Conservation (phyloP, 2,888 invertebrate genomes). For the Drosophila mettleri region DNA sequence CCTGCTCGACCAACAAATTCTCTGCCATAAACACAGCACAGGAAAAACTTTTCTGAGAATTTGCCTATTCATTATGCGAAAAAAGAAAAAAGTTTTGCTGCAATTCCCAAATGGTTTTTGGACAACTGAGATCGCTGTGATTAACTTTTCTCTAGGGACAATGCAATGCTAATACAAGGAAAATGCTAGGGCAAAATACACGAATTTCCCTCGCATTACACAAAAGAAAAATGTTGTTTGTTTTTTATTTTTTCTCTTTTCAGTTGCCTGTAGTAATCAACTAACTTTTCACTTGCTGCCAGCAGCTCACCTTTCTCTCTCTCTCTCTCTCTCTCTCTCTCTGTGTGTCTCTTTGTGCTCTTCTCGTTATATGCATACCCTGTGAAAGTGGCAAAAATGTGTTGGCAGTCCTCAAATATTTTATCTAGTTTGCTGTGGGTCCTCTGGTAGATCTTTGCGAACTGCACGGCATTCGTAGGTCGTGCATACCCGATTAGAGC, state of each 20-base stretch:
- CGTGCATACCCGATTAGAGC: not conserved
- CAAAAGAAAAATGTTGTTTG: slow-evolving; percentile 6
- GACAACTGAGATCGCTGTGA: slow-evolving; percentile 42
- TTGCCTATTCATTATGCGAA: not conserved
- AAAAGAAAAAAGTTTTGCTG: too few relatives aligned
- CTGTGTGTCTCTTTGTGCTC: not conserved
- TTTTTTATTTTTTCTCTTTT: not conserved
- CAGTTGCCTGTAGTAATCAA: slow-evolving; percentile 18
- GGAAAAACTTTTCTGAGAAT: not conserved
- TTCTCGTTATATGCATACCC: not conserved
- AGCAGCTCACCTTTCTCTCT: not conserved
- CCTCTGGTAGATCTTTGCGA: not conserved
- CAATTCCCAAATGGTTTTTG: slow-evolving; percentile 32
- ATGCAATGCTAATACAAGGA: not conserved
- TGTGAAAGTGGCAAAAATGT: not conserved
- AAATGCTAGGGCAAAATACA: slow-evolving; percentile 11
- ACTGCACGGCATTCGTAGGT: not conserved
- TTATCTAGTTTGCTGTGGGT: too few relatives aligned
- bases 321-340: not conserved
- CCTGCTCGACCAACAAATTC: not conserved
- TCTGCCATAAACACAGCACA: too few relatives aligned
- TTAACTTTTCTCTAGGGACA: slow-evolving; percentile 37
- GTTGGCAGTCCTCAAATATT: not conserved
- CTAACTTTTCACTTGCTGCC: not conserved
- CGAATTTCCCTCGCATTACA: not conserved